Conservation (phyloP, 2,113 vertebrate species). For the Brevimyrus niger region DNA sequence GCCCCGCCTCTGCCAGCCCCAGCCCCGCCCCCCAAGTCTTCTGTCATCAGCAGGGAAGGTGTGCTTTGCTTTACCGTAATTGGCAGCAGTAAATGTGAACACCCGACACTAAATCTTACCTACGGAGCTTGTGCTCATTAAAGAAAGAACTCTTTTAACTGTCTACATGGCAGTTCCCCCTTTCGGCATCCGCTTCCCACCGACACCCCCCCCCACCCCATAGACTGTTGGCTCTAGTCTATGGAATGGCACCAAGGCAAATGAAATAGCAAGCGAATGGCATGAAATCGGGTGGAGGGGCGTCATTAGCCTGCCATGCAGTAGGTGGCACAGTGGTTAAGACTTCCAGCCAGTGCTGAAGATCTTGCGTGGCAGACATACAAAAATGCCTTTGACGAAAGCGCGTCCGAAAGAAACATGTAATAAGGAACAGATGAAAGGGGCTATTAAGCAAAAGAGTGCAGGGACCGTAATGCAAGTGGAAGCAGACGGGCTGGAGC, state of each 20-base stretch:
- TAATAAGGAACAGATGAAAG: neutral
- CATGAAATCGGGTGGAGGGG: neutral
- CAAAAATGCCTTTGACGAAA: neutral
- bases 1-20: neutral
- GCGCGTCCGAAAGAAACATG: neutral
- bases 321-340: neutral
- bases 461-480: neutral
- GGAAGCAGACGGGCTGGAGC: neutral
- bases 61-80: conserved; percentile 10
- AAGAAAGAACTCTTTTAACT: conserved; percentile 9
- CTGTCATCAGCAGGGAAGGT: conserved; percentile 5
- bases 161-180: neutral
- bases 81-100: conserved; percentile 12
- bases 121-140: neutral
- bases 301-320: neutral
- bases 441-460: neutral
- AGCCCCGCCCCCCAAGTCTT: neutral
- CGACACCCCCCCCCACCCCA: too few species aligned
- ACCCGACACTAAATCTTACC: conserved; percentile 14
- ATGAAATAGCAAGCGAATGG: neutral
- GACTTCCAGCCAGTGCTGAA: neutral
- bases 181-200: neutral
- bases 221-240: neutral
- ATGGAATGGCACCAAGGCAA: neutral
- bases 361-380: neutral